Conservation (phyloP, 2,888 invertebrate genomes). For the Odontothrips loti region DNA sequence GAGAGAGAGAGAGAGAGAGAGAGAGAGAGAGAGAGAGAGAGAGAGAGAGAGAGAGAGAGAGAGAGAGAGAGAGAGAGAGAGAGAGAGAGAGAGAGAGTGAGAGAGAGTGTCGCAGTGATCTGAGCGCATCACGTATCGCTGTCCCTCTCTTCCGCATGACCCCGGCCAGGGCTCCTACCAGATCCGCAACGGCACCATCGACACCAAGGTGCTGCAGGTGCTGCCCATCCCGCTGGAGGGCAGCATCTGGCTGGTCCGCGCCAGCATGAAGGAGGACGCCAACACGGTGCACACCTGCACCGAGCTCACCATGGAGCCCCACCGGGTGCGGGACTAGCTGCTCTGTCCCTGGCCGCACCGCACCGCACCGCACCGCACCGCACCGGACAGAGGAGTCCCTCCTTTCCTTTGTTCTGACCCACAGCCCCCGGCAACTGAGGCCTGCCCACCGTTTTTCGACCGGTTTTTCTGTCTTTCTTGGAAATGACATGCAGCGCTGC, state of each 20-base stretch:
- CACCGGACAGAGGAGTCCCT: too few species aligned
- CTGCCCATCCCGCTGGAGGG: conserved; percentile 3
- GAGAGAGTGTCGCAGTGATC: not conserved
- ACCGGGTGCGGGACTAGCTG: not conserved
- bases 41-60: too few species aligned
- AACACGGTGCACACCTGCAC: not conserved
- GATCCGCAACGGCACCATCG: not conserved
- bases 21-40: too few species aligned
- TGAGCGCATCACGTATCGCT: not conserved
- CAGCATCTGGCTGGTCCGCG: not conserved
- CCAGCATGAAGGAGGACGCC: not conserved
- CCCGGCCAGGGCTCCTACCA: not conserved
- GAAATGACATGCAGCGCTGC: too few species aligned
- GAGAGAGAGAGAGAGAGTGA: too few species aligned
- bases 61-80: too few species aligned
- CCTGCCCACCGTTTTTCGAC: too few species aligned
- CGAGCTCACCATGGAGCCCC: not conserved
- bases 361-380: too few species aligned
- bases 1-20: too few species aligned
- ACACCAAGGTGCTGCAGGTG: not conserved
- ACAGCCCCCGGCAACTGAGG: too few species aligned
- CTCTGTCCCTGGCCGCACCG: not conserved
- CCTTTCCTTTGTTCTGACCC: too few species aligned
- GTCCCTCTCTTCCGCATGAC: not conserved
- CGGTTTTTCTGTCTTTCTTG: too few species aligned